Base-by-base conservation (phyloP, 2,888 invertebrate species). In the Nomada lathburiana region DNA sequence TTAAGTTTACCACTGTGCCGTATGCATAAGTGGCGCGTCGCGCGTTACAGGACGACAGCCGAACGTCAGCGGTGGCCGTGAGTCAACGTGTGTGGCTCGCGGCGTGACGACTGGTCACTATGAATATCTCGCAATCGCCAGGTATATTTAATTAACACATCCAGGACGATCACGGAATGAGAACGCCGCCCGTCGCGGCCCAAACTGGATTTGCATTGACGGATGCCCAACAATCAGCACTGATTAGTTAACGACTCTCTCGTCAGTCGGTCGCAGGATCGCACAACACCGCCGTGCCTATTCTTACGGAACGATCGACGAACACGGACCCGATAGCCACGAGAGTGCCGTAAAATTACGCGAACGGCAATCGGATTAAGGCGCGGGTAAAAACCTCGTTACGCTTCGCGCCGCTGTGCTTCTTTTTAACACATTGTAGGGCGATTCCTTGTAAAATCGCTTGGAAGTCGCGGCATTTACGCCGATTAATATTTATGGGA, bases 191-290 rank as follows among this genome's bases (percentile, higher is more conserved):
- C 62, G 16, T 29, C 20, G 70, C 60, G 23, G 65, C 80, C 80
- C 81, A 68, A 86, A 86, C 57, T 69, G 67, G 64, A 86, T 84
- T 73, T 82, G 82, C 83, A 82, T 88, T 80, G 81, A 76, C 80
- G 79, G 73, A 85, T 85, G 83, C 67, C 81, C 71, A 84, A 86
- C 89, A 84, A 90, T 90, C 89, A 86, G 42, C 82, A 70, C 75
- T 81, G 85, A 88, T 86, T 87, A 84, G 86, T 83, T 88, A 89
- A 90, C 85, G 83, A 81, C 71, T 86, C 83, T 82, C 83, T 81
- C 77, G 76, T 36, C 29, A 29, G 29, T 29, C 36, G 36, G 36
- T 7, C 7, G 36, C 36, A 36, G 36, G 36, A 7, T 76, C 68
- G 69, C 65, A 65, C 57, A 68, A 82, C 71, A 62, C 78, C 57